A percentile compares a stretch with the other conserved stretches of the same genome.
Evolutionary conservation across 2,888 invertebrate genomes (phyloP).

Genomic region (Cheilosia grossa): DNA sequence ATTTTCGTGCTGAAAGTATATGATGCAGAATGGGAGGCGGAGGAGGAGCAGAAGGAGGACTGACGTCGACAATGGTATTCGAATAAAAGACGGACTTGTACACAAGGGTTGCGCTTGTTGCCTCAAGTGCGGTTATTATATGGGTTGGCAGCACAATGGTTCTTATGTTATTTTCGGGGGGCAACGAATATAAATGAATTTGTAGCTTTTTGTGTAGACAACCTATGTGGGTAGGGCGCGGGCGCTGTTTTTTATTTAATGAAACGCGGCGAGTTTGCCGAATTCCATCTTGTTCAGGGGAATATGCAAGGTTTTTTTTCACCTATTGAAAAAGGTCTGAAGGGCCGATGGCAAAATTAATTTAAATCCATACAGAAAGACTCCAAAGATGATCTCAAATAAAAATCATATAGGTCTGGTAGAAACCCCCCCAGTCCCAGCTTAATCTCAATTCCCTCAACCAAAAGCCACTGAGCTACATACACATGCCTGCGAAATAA

Average conservation of each 20-base stretch:
- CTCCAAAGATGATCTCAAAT: no score
- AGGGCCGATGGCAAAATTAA: no score
- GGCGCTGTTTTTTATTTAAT: conserved; percentile 24
- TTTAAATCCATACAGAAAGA: no score
- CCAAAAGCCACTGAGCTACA: conserved; percentile 25
- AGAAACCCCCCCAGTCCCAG: conserved; percentile 6
- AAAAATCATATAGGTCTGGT: no score
- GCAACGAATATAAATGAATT: conserved; percentile 53
- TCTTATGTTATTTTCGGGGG: conserved; percentile 39
- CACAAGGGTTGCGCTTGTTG: conserved; percentile 50
- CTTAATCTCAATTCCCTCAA: conserved; percentile 58
- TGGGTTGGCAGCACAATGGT: conserved; percentile 31
- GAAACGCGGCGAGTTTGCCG: conserved; percentile 1
- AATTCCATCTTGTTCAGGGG: background rate
- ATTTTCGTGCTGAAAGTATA: conserved; percentile 40
- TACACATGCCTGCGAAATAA: conserved; percentile 35
- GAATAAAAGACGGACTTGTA: conserved; percentile 42
- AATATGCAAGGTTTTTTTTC: no score
- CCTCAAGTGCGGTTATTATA: conserved; percentile 48
- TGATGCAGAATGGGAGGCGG: background rate
- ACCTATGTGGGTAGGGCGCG: conserved; percentile 3
- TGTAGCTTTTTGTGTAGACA: conserved; percentile 20
- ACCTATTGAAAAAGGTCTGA: no score
- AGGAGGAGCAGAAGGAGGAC: background rate
- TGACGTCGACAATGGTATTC: background rate